phyloP scores from a whole-genome alignment of 2,113 vertebrate species.

The Mustelus asterias region DNA sequence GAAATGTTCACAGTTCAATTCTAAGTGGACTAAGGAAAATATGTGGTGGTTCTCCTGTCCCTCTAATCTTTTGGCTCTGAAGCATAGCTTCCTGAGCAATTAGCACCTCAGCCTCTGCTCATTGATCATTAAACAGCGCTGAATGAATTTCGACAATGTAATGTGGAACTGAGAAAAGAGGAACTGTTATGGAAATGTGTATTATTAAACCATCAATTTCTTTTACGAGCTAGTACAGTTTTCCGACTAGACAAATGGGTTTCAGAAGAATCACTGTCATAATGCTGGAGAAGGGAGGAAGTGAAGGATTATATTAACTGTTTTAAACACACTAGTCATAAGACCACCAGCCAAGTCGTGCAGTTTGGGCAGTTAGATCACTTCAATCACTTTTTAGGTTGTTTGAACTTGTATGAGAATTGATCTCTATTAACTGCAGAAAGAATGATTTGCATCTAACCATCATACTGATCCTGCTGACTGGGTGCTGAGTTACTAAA shows the following conservation, averaged over 20 bases:
- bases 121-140: neutral
- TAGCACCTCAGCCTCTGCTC: neutral
- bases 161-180: neutral
- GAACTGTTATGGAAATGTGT: neutral
- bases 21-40: slow-evolving; percentile 23
- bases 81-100: slow-evolving; percentile 14
- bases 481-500: neutral
- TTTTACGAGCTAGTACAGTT: neutral
- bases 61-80: neutral
- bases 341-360: neutral
- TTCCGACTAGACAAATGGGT: neutral
- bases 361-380: neutral
- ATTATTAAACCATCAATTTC: neutral
- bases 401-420: neutral
- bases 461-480: neutral
- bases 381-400: neutral
- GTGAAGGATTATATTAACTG: neutral
- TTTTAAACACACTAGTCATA: neutral
- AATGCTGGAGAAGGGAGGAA: neutral
- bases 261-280: neutral
- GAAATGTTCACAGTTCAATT: slow-evolving; percentile 28
- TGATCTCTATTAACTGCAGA: neutral
- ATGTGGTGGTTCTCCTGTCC: neutral
- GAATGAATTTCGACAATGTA: slow-evolving; percentile 10
- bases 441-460: neutral